Evolutionary conservation across 2,888 invertebrate genomes (phyloP).

Genomic region (Rhyacophila evoluta): DNA sequence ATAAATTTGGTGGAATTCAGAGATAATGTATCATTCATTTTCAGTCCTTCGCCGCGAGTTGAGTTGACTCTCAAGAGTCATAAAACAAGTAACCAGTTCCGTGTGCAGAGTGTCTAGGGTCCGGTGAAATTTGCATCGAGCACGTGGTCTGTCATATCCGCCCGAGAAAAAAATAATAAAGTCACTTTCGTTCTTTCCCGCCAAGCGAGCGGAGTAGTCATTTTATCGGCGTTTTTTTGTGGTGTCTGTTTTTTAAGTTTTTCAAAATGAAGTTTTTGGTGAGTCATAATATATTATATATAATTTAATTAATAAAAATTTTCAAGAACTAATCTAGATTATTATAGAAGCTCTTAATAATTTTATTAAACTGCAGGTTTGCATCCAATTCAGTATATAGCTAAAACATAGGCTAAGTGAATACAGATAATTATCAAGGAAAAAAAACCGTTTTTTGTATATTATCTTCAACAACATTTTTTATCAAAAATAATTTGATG

Average conservation of each 20-base stretch:
- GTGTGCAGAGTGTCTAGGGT: neutral
- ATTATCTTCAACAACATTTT: too few species aligned
- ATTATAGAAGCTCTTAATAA: too few species aligned
- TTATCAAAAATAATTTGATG: too few species aligned
- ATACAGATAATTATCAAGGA: too few species aligned
- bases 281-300: too few species aligned
- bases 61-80: neutral
- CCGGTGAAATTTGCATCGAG: conserved; percentile 5
- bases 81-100: neutral
- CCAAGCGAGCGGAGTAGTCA: neutral
- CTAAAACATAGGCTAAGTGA: too few species aligned
- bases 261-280: conserved; percentile 70
- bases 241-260: conserved; percentile 59
- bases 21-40: conserved; percentile 67
- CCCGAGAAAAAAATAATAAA: neutral
- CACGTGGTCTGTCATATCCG: neutral
- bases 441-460: too few species aligned
- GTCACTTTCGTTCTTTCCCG: conserved; percentile 16
- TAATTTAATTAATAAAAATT: too few species aligned
- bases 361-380: too few species aligned
- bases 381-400: too few species aligned
- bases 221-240: conserved; percentile 27
- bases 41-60: conserved; percentile 63
- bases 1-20: conserved; percentile 69
- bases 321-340: too few species aligned